Percentiles rank a stretch among this genome's conserved stretches.
phyloP scores from a whole-genome alignment of 2,113 vertebrate genomes.

The Takifugu flavidus region DNA sequence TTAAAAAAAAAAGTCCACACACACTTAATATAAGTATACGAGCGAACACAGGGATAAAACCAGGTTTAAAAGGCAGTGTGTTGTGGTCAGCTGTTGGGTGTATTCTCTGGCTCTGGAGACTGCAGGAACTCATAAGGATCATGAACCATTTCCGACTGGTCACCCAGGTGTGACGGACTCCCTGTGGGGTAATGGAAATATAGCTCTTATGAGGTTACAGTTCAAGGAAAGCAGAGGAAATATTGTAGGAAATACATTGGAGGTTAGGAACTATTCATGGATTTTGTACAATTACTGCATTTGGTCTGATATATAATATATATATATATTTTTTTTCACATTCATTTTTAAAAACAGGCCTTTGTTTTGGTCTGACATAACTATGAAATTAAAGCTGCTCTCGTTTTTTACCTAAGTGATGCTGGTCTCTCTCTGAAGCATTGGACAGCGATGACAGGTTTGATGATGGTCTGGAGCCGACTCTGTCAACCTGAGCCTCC shows the following conservation, averaged over 20 bases:
- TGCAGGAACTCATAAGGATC: constrained; percentile 97
- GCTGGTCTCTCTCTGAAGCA: constrained; percentile 90
- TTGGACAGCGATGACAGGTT: constrained; percentile 96
- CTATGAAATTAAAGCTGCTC: too few species aligned
- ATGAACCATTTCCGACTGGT: constrained; percentile 88
- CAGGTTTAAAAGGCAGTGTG: too few species aligned
- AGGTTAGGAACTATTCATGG: too few species aligned
- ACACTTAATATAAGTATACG: constrained; percentile 21
- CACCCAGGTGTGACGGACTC: constrained; percentile 89
- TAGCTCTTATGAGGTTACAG: neutral
- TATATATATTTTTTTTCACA: too few species aligned
- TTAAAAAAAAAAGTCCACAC: constrained; percentile 30
- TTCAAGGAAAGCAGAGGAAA: neutral
- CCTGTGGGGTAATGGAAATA: constrained; percentile 67
- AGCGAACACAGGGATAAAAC: neutral
- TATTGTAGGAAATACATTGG: neutral
- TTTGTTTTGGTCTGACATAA: too few species aligned
- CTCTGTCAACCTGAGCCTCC: constrained; percentile 87
- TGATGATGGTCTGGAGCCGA: constrained; percentile 90
- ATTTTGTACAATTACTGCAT: too few species aligned
- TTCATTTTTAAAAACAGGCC: too few species aligned
- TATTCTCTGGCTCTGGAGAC: constrained; percentile 84
- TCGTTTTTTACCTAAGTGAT: constrained; percentile 79
- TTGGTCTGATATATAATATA: too few species aligned
- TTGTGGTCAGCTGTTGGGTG: constrained; percentile 72